Percentiles rank a stretch among this genome's conserved stretches.
Evolutionary conservation across 2,888 invertebrate genomes (phyloP).

Genomic region (Belgica antarctica): DNA sequence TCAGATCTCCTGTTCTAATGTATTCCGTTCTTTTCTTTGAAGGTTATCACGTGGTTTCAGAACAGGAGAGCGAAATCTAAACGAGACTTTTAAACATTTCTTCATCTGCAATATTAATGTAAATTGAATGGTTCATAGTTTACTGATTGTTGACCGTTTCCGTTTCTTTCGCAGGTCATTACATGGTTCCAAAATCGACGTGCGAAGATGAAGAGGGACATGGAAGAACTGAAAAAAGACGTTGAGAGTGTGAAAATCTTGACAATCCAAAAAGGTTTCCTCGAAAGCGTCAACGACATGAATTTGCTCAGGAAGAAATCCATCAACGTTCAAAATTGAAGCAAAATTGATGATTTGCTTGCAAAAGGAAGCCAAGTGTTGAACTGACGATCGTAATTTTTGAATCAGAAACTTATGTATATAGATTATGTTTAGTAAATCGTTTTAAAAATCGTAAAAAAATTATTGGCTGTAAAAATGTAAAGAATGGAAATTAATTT

Average conservation of each 20-base stretch:
- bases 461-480: slow-evolving; percentile 27
- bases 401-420: too few relatives aligned
- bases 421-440: too few relatives aligned
- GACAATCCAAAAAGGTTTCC: slow-evolving; percentile 82
- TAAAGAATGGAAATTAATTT: too few relatives aligned
- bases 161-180: slow-evolving; percentile 29
- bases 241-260: slow-evolving; percentile 90
- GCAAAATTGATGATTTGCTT: background rate
- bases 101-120: background rate
- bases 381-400: too few relatives aligned
- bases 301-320: slow-evolving; percentile 88
- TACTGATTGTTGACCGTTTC: background rate
- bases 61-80: slow-evolving; percentile 25
- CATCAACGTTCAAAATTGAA: slow-evolving; percentile 56
- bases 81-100: slow-evolving; percentile 19
- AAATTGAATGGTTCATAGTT: background rate
- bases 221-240: slow-evolving; percentile 96
- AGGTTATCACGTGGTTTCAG: slow-evolving; percentile 30
- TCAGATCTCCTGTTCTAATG: background rate
- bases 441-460: background rate
- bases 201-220: slow-evolving; percentile 92
- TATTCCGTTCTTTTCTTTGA: slow-evolving; percentile 15
- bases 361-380: too few relatives aligned
- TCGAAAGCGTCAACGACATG: slow-evolving; percentile 88
- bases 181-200: slow-evolving; percentile 42